A percentile compares a stretch with the other conserved stretches of the same genome.
phyloP scores from a whole-genome alignment of 2,113 vertebrate genomes.

The Rhinoderma darwinii region DNA sequence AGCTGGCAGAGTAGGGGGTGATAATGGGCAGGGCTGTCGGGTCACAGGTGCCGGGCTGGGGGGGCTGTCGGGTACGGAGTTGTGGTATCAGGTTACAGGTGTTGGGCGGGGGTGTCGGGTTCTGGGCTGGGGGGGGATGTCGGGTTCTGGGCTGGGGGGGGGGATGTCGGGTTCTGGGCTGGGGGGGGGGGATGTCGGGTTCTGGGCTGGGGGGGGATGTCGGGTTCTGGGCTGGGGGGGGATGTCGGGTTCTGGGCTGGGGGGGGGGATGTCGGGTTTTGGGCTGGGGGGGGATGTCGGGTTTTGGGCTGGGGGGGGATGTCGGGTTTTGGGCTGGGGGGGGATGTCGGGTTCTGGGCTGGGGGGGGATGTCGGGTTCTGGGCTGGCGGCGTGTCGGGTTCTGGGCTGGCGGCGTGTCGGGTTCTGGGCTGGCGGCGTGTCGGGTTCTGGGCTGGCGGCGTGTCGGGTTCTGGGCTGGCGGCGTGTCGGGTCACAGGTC shows the following conservation, averaged over 20 bases:
- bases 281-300: not conserved
- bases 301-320: not conserved
- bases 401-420: no score
- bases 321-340: no score
- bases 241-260: not conserved
- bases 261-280: not conserved
- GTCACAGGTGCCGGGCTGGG: not conserved
- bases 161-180: no score
- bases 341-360: not conserved
- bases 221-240: no score
- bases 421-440: no score
- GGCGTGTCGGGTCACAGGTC: no score
- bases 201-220: not conserved
- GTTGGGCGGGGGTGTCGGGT: not conserved
- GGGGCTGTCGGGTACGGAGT: not conserved
- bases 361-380: no score
- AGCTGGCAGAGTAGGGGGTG: not conserved
- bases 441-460: no score
- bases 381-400: not conserved
- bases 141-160: not conserved
- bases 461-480: no score
- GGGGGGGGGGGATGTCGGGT: not conserved
- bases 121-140: not conserved
- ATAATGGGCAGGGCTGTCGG: not conserved
- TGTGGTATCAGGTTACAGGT: not conserved